These are phyloP conservation scores for Diabrotica balteata DNA, from an alignment of 2,888 invertebrate genomes.

Conservation along the genomic window DNA sequence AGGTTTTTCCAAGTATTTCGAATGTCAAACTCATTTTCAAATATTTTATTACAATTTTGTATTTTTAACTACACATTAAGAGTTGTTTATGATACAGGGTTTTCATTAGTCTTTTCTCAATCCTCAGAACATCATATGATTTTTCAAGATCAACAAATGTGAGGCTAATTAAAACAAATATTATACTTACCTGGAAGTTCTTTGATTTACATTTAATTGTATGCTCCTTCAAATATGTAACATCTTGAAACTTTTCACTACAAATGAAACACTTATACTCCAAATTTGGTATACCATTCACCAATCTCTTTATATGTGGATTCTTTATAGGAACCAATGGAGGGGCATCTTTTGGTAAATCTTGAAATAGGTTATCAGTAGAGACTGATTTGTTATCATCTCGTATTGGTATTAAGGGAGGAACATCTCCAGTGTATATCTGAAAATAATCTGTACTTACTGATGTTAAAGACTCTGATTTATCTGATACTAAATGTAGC, in stretches of 20 bases:
- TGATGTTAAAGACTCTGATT: too few species aligned
- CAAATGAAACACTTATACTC: conserved; percentile 50
- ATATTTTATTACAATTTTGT: too few species aligned
- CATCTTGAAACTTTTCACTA: conserved; percentile 48
- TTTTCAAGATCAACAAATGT: too few species aligned
- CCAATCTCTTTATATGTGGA: conserved; percentile 7
- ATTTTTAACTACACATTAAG: too few species aligned
- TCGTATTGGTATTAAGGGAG: conserved; percentile 54
- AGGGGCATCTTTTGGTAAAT: conserved; percentile 49
- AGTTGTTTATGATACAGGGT: too few species aligned
- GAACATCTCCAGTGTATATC: conserved; percentile 46
- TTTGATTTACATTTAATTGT: conserved; percentile 47
- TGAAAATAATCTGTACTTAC: too few species aligned
- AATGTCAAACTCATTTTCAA: too few species aligned
- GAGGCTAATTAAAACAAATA: background rate
- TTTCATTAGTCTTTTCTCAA: too few species aligned
- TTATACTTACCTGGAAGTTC: conserved; percentile 5
- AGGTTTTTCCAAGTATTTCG: too few species aligned
- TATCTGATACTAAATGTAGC: too few species aligned
- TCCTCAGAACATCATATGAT: too few species aligned
- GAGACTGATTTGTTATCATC: conserved; percentile 26
- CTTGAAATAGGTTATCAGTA: conserved; percentile 27
- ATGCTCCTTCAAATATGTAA: conserved; percentile 50
- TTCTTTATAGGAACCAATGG: conserved; percentile 55
- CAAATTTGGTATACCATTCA: conserved; percentile 27